A percentile compares a stretch with the other conserved stretches of the same genome.
Evolutionary conservation across 2,888 invertebrate genomes (phyloP).

Genomic region (Camptogramma bilineatum): DNA sequence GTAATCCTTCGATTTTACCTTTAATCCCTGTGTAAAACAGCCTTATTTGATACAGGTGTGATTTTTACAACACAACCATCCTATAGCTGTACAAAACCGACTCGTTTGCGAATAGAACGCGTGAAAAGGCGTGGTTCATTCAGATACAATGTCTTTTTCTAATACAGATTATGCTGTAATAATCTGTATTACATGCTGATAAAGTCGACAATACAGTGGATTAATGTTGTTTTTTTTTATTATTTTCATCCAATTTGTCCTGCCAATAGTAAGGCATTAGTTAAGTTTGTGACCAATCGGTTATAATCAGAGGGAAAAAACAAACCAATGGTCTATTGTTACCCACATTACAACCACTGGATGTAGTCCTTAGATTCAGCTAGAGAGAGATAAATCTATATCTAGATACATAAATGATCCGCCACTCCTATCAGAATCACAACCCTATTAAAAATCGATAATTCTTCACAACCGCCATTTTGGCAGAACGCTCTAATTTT

Average conservation of each 20-base stretch:
- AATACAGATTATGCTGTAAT: constrained; percentile 29
- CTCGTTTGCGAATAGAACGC: not conserved
- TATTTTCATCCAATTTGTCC: constrained; percentile 39
- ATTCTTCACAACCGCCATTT: too few relatives aligned
- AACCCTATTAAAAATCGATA: too few relatives aligned
- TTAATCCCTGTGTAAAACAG: constrained; percentile 41
- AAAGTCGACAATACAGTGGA: constrained; percentile 41
- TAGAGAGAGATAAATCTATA: not conserved
- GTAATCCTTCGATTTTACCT: constrained; percentile 29
- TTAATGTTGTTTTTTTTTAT: constrained; percentile 32
- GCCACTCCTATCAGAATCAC: not conserved
- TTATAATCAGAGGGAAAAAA: constrained; percentile 20
- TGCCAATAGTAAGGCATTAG: constrained; percentile 36
- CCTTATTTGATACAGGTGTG: constrained; percentile 41
- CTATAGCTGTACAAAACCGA: constrained; percentile 17
- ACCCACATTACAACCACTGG: not conserved
- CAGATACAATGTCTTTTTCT: constrained; percentile 23
- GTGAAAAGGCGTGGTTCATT: constrained; percentile 12
- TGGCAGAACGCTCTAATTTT: too few relatives aligned
- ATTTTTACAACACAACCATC: constrained; percentile 28
- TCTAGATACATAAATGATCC: not conserved
- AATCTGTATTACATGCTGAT: constrained; percentile 43
- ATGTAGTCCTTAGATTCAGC: not conserved
- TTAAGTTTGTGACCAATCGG: constrained; percentile 35
- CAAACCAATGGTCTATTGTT: constrained; percentile 18